Conservation (phyloP, 2,888 invertebrate genomes). For the Ophion ellenae region DNA sequence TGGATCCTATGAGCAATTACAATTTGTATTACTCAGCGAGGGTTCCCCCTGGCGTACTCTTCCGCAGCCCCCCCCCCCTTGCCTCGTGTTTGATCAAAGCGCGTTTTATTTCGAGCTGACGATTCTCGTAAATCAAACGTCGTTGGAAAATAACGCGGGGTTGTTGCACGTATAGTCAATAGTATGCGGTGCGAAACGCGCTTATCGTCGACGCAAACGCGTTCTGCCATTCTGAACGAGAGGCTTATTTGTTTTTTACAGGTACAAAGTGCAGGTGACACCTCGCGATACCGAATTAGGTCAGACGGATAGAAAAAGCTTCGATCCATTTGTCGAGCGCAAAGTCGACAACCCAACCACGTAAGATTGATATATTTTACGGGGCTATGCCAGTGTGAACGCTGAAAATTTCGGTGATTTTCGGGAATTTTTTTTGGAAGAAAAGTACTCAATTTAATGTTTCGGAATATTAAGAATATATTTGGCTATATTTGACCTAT, state of each 20-base stretch:
- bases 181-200: background rate
- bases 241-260: conserved; percentile 77
- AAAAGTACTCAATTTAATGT: no score
- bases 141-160: conserved; percentile 2
- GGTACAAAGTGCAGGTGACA: conserved; percentile 86
- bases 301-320: conserved; percentile 85
- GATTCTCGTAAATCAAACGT: conserved; percentile 27
- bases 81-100: background rate
- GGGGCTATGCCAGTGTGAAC: no score
- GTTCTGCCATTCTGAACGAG: conserved; percentile 1
- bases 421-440: no score
- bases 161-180: background rate
- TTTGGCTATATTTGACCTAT: no score
- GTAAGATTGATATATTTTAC: conserved; percentile 85
- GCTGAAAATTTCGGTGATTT: no score
- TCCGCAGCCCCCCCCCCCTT: background rate
- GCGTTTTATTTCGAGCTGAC: background rate
- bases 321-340: conserved; percentile 91
- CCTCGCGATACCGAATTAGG: conserved; percentile 87
- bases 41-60: background rate
- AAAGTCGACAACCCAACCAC: conserved; percentile 91
- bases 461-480: no score
- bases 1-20: background rate
- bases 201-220: background rate
- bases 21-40: background rate